Conservation (phyloP, 1,140 invertebrate genomes). For the Zelostemma sp. region DNA sequence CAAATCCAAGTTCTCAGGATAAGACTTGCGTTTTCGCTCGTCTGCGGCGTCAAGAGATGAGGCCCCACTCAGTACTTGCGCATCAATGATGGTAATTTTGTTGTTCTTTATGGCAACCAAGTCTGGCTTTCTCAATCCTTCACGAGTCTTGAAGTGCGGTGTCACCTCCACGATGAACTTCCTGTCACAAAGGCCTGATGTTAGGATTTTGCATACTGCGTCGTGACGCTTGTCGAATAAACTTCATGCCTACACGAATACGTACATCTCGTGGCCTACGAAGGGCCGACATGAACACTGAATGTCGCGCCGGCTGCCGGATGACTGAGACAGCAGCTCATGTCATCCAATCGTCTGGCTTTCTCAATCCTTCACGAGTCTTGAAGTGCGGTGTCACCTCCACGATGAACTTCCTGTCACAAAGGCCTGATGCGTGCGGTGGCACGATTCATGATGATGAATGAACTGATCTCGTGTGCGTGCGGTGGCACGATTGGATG, state of each 20-base stretch:
- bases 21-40: background rate
- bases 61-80: conserved; percentile 27
- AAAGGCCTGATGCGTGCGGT: background rate
- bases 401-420: conserved; percentile 19
- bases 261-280: conserved; percentile 2
- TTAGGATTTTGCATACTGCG: conserved; percentile 24
- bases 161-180: conserved; percentile 28
- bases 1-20: background rate
- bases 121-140: conserved; percentile 33
- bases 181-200: background rate
- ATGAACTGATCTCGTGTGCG: too few relatives aligned
- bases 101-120: conserved; percentile 22
- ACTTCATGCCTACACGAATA: too few relatives aligned
- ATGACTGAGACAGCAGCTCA: conserved; percentile 54
- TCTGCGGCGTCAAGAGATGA: background rate
- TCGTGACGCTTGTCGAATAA: conserved; percentile 50
- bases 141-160: conserved; percentile 6
- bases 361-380: conserved; percentile 9
- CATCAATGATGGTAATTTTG: conserved; percentile 24
- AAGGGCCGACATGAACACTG: background rate
- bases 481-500: conserved; percentile 56
- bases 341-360: conserved; percentile 42
- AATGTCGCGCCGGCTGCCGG: too few relatives aligned
- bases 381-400: conserved; percentile 43
- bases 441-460: too few relatives aligned